Evolutionary conservation across 35 echinoderm and acorn worm genomes (phyloP).

Genomic region (Heliocidaris erythrogramma): DNA sequence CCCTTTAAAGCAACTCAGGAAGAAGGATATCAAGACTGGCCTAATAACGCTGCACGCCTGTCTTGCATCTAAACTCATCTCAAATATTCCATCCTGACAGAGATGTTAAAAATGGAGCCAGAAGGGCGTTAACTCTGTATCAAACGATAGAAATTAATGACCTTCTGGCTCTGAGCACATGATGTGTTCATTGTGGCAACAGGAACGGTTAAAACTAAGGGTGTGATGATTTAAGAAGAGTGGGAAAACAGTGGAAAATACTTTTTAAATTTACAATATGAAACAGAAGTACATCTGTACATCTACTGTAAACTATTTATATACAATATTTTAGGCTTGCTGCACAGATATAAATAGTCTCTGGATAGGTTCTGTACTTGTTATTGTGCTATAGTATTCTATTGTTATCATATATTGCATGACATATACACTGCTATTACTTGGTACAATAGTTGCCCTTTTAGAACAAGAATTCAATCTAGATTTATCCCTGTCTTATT

Average conservation of each 20-base stretch:
- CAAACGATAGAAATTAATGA: not conserved
- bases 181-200: not conserved
- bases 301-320: no score
- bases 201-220: conserved; percentile 5
- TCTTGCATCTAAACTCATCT: not conserved
- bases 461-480: no score
- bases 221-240: not conserved
- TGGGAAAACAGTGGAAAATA: not conserved
- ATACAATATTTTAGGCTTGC: no score
- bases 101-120: not conserved
- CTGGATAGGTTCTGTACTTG: no score
- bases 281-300: not conserved
- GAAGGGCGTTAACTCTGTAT: not conserved
- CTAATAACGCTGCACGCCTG: conserved; percentile 7
- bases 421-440: no score
- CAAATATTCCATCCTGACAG: conserved; percentile 4
- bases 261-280: not conserved
- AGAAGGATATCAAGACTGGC: not conserved
- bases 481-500: not conserved
- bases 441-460: no score
- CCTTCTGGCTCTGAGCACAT: not conserved
- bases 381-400: no score
- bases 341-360: no score
- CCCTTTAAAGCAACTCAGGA: not conserved
- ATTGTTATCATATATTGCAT: no score